A percentile compares a stretch with the other conserved stretches of the same genome.
These are phyloP conservation scores for Pocillopora verrucosa DNA, from an alignment of 64 coral and sea anemone genomes.

Conservation along the genomic window DNA sequence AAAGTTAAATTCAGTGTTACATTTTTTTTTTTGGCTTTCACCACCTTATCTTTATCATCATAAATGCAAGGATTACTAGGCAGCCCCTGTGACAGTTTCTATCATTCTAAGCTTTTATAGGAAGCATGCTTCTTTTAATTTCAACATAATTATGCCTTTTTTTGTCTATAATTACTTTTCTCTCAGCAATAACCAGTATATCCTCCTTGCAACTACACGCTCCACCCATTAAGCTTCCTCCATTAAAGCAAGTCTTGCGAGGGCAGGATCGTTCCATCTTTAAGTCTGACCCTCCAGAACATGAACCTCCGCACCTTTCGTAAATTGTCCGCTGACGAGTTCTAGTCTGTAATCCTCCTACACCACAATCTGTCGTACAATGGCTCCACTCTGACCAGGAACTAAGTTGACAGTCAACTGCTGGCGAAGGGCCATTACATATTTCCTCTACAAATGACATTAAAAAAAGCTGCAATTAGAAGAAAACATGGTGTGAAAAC, in stretches of 20 bases:
- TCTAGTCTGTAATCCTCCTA: neutral
- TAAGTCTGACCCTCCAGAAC: neutral
- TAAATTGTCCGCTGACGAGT: neutral
- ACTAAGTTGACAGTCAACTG: neutral
- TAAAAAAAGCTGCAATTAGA: no score
- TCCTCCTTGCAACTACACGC: neutral
- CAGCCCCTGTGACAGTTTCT: no score
- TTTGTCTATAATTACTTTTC: neutral
- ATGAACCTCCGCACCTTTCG: conserved; percentile 9
- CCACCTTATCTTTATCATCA: no score
- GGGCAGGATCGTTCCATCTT: neutral
- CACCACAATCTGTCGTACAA: neutral
- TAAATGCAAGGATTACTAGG: no score
- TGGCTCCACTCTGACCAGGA: conserved; percentile 7
- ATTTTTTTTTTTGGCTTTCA: no score
- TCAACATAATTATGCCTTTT: no score
- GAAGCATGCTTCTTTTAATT: no score
- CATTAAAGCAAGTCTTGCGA: neutral
- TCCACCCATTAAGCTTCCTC: neutral
- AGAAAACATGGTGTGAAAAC: no score
- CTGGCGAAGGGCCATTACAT: no score
- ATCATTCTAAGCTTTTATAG: no score
- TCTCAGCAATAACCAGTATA: neutral
- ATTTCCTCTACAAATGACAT: no score
- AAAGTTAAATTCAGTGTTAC: no score